phyloP scores from a whole-genome alignment of 2,113 vertebrate genomes.

The Nymphicus hollandicus region DNA sequence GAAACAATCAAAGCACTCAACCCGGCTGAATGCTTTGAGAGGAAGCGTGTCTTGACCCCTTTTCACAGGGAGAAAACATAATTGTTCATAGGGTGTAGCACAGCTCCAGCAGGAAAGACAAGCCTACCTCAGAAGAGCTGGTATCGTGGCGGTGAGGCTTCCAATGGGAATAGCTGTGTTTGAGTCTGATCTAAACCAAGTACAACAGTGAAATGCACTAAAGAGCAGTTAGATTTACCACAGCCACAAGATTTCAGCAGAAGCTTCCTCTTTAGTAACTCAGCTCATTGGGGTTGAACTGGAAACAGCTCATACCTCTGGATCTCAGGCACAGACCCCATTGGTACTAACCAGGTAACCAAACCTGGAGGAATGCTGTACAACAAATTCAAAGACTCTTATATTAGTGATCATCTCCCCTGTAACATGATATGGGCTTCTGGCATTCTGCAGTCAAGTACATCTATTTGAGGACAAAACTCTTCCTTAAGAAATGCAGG shows the following conservation, averaged over 20 bases:
- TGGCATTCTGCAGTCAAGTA: background rate
- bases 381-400: background rate
- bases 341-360: background rate
- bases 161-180: background rate
- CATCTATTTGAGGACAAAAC: background rate
- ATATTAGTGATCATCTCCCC: background rate
- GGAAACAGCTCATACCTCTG: background rate
- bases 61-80: background rate
- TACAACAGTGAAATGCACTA: background rate
- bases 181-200: background rate
- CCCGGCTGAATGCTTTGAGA: background rate
- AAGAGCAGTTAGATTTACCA: background rate
- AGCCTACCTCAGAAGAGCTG: background rate
- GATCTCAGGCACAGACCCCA: background rate
- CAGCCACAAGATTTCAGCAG: background rate
- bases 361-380: background rate
- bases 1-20: background rate
- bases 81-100: background rate
- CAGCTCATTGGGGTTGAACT: background rate
- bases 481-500: background rate
- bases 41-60: background rate
- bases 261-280: background rate
- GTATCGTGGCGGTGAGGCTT: accelerated
- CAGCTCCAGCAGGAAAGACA: background rate
- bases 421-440: accelerated